These are phyloP conservation scores for Macrotrachela quadricornifera DNA, from an alignment of 1,140 invertebrate genomes.

Conservation along the genomic window DNA sequence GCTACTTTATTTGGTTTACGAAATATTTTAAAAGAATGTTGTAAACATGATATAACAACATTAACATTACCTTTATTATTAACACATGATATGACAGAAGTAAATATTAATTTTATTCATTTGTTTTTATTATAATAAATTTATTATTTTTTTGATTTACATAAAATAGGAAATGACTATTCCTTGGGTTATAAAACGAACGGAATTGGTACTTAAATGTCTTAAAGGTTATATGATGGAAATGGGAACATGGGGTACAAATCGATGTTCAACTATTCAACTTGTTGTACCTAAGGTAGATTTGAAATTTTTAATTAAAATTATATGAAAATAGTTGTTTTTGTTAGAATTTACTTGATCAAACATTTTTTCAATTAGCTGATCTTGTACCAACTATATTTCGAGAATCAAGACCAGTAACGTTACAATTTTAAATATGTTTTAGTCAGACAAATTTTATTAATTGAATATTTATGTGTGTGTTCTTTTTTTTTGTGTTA, in stretches of 20 bases:
- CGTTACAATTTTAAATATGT: too few relatives aligned
- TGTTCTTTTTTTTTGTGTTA: too few relatives aligned
- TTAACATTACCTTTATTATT: slow-evolving; percentile 75
- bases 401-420: slow-evolving; percentile 7
- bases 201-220: slow-evolving; percentile 90
- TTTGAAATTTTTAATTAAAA: background rate
- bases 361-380: slow-evolving; percentile 1
- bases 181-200: slow-evolving; percentile 76
- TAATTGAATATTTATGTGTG: too few relatives aligned
- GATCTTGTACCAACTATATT: slow-evolving; percentile 4
- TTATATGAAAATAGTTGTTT: background rate
- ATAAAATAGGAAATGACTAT: slow-evolving; percentile 64
- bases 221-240: slow-evolving; percentile 99
- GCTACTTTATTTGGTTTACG: slow-evolving; percentile 77
- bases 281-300: slow-evolving; percentile 53
- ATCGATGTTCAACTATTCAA: slow-evolving; percentile 64
- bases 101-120: too few relatives aligned
- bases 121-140: too few relatives aligned
- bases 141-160: too few relatives aligned
- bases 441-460: too few relatives aligned
- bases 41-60: slow-evolving; percentile 71
- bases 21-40: slow-evolving; percentile 79
- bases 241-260: slow-evolving; percentile 59
- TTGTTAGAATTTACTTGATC: slow-evolving; percentile 1
- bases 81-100: slow-evolving; percentile 70